A percentile compares a stretch with the other conserved stretches of the same genome.
Evolutionary conservation across 2,888 invertebrate genomes (phyloP).

Genomic region (Drosophila gaucha): DNA sequence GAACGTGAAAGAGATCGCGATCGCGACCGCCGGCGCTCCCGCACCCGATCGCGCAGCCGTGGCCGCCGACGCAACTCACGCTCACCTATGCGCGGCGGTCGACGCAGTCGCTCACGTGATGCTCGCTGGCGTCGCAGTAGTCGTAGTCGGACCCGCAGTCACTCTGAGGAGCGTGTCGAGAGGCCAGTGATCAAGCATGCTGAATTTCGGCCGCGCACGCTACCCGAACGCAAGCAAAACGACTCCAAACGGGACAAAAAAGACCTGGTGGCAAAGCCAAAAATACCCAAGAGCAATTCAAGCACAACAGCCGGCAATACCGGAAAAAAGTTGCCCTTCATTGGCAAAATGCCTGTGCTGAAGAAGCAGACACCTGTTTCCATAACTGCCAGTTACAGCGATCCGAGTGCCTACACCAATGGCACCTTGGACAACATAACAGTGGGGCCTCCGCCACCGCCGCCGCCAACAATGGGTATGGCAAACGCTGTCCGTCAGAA

Average conservation of each 20-base stretch:
- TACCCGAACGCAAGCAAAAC: constrained; percentile 72
- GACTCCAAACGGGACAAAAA: constrained; percentile 68
- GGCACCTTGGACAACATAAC: constrained; percentile 38
- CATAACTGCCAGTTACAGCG: constrained; percentile 26
- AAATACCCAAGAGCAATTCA: constrained; percentile 37
- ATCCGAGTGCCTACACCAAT: constrained; percentile 41
- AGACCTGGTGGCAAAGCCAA: constrained; percentile 59
- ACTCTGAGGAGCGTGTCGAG: constrained; percentile 75
- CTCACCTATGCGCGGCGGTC: constrained; percentile 56
- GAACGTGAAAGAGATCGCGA: constrained; percentile 51
- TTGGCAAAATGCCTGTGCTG: constrained; percentile 93
- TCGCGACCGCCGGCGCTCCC: constrained; percentile 60
- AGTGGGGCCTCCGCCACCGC: constrained; percentile 55
- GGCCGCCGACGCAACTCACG: constrained; percentile 72
- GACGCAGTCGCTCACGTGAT: constrained; percentile 66
- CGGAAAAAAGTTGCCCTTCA: constrained; percentile 92
- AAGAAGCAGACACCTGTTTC: constrained; percentile 84
- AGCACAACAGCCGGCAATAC: constrained; percentile 17
- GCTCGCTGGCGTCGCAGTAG: constrained; percentile 57
- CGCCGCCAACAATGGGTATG: constrained; percentile 43
- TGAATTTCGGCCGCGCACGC: constrained; percentile 82
- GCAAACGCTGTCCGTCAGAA: constrained; percentile 26
- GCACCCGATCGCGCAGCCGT: constrained; percentile 67
- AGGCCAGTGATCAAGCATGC: constrained; percentile 83
- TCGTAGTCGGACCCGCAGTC: constrained; percentile 41